Base-by-base conservation (phyloP, 2,888 invertebrate genomes). In the Graphium colonna region DNA sequence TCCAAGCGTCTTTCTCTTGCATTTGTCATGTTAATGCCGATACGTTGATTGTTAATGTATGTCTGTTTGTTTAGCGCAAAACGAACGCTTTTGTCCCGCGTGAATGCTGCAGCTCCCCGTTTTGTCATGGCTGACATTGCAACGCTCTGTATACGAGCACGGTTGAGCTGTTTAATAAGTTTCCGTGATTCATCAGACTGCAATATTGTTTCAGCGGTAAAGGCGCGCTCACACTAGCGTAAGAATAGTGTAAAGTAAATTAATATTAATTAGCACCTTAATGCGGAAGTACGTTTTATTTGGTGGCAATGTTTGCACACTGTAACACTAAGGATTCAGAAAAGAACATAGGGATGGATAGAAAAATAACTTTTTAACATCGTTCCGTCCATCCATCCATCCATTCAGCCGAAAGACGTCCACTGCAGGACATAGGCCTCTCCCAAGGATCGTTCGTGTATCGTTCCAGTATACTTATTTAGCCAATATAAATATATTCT, bases 11-110 rank as follows among this genome's bases (percentile, higher is more conserved):
- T 61, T 66, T 65, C 64, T 68, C 59, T 56, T 17, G 53, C 31
- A 58, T 17, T 66, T 67, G 64, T 64, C 48, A 69, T 69, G 69
- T 56, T 62, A 68, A 68, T 69, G 60, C 57, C 67, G 68, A 64
- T 54, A 39, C 21, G 28, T 12, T 10, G 33, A 16, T 49, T 49
- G 48, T 52, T 44, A 28, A 41, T 38, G 47, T 47, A 52, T 60
- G 57, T 61, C 59, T 61, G 62, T 63, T 39, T 49, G 38, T 52
- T 52, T 31, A 47, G 51, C 46, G 36, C n/a, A n/a, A n/a, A n/a
- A n/a, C n/a, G 36, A 12, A 36, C 13, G 12, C 12, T 36, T 36
- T 5, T n/a, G 36, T n/a, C 12, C 7, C 36, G 36, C 12, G 12
- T 4, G n/a, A n/a, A 36, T 13, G 10, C 31, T 43, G 16, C 15